These are phyloP conservation scores for Podarcis raffonei DNA, from an alignment of 2,113 vertebrate species.

Conservation along the genomic window DNA sequence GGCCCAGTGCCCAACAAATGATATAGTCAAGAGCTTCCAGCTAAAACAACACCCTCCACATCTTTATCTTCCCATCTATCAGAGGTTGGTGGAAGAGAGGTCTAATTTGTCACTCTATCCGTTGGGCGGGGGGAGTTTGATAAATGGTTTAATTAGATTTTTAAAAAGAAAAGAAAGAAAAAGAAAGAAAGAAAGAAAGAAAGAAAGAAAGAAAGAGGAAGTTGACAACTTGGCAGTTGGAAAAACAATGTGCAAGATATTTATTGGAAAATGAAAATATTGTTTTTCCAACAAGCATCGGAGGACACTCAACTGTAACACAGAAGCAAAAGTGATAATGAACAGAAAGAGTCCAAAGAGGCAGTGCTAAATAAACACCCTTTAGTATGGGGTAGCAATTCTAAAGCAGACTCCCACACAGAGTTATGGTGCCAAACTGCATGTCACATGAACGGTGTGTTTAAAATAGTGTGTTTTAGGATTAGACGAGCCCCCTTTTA, in stretches of 20 bases:
- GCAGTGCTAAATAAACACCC: neutral
- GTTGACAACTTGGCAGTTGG: constrained; percentile 45
- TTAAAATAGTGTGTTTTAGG: neutral
- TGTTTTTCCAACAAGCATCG: constrained; percentile 54
- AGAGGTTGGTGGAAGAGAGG: constrained; percentile 48
- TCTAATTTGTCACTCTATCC: constrained; percentile 70
- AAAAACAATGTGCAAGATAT: constrained; percentile 64
- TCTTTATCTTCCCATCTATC: constrained; percentile 72
- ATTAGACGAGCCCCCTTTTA: neutral
- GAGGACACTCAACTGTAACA: constrained; percentile 22
- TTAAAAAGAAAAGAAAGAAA: no score
- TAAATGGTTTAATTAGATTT: constrained; percentile 74
- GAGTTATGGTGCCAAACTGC: neutral
- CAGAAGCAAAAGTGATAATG: constrained; percentile 22
- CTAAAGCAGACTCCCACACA: neutral
- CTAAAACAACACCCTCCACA: constrained; percentile 74
- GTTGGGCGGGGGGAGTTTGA: constrained; percentile 62
- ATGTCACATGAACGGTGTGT: neutral
- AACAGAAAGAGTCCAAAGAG: constrained; percentile 30
- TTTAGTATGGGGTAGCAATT: neutral
- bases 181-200: no score
- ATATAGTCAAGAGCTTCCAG: constrained; percentile 65
- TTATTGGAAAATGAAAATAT: constrained; percentile 68
- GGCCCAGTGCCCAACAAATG: constrained; percentile 58
- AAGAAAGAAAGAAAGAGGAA: constrained; percentile 51